Evolutionary conservation across 2,888 invertebrate species (phyloP).

Genomic region (Pyrrhia umbra): DNA sequence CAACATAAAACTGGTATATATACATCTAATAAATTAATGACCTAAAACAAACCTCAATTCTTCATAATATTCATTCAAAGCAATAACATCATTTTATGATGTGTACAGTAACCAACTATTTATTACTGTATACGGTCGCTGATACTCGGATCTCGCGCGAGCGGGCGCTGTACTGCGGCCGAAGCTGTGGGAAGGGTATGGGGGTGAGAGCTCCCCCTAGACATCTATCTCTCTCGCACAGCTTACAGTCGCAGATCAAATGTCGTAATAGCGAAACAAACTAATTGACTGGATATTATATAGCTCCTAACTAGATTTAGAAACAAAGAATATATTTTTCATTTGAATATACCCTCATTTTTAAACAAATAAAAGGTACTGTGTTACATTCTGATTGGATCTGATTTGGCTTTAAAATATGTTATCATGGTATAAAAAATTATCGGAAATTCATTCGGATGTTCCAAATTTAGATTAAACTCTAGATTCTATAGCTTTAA

Average conservation of each 20-base stretch:
- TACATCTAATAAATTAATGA: no score
- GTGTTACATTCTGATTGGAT: not conserved
- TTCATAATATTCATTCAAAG: no score
- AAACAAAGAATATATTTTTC: not conserved
- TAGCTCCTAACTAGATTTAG: slow-evolving; percentile 11
- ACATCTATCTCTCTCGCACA: not conserved
- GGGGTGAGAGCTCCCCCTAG: not conserved
- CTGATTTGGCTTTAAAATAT: not conserved
- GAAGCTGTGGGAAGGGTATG: not conserved
- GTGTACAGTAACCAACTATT: not conserved
- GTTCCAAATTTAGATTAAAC: not conserved
- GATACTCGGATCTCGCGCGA: slow-evolving; percentile 3
- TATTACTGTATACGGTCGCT: not conserved
- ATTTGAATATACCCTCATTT: no score
- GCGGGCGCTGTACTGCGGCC: slow-evolving; percentile 12
- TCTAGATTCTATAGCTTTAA: not conserved
- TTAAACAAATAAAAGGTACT: not conserved
- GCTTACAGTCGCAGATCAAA: slow-evolving; percentile 18
- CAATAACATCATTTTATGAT: not conserved
- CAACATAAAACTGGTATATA: not conserved
- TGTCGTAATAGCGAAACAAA: slow-evolving; percentile 8
- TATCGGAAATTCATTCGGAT: not conserved
- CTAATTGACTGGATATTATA: slow-evolving; percentile 10
- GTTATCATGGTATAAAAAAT: not conserved
- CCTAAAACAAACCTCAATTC: no score